A percentile compares a stretch with the other conserved stretches of the same genome.
These are phyloP conservation scores for Betta splendens DNA, from an alignment of 2,797 vertebrate species.

Conservation along the genomic window DNA sequence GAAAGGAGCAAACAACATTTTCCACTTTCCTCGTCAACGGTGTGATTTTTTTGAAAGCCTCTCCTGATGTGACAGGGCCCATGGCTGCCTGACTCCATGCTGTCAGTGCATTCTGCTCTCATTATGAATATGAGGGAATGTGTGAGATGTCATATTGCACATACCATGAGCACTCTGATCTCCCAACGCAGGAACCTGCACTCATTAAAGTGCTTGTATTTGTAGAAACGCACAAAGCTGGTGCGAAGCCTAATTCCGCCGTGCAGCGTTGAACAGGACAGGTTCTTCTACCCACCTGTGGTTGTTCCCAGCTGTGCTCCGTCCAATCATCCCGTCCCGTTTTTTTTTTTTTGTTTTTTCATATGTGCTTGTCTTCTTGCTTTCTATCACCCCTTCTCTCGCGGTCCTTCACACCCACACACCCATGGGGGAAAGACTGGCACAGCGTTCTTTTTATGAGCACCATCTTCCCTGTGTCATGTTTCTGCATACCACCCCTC, in stretches of 20 bases:
- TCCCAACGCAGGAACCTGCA: constrained; percentile 5
- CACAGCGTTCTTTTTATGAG: no score
- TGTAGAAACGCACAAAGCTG: not conserved
- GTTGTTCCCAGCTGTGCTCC: constrained; percentile 27
- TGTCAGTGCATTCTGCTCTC: constrained; percentile 49
- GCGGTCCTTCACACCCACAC: constrained; percentile 19
- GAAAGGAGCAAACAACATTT: constrained; percentile 46
- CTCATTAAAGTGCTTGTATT: constrained; percentile 13
- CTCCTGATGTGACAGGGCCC: constrained; percentile 37
- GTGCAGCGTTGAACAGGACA: not conserved
- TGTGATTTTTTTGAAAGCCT: constrained; percentile 29
- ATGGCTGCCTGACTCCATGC: constrained; percentile 25
- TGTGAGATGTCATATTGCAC: constrained; percentile 27
- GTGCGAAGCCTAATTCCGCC: not conserved
- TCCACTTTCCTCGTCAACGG: constrained; percentile 30
- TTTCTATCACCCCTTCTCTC: not conserved
- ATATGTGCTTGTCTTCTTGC: constrained; percentile 23
- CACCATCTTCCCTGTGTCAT: constrained; percentile 49
- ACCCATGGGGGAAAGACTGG: constrained; percentile 51
- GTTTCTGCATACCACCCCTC: no score
- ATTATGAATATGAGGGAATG: constrained; percentile 42
- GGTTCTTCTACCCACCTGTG: constrained; percentile 50
- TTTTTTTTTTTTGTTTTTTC: constrained; percentile 20
- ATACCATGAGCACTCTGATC: not conserved
- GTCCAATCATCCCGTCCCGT: constrained; percentile 10